Base-by-base conservation (phyloP, 2,888 invertebrate genomes). In the Tetramorium bicarinatum region DNA sequence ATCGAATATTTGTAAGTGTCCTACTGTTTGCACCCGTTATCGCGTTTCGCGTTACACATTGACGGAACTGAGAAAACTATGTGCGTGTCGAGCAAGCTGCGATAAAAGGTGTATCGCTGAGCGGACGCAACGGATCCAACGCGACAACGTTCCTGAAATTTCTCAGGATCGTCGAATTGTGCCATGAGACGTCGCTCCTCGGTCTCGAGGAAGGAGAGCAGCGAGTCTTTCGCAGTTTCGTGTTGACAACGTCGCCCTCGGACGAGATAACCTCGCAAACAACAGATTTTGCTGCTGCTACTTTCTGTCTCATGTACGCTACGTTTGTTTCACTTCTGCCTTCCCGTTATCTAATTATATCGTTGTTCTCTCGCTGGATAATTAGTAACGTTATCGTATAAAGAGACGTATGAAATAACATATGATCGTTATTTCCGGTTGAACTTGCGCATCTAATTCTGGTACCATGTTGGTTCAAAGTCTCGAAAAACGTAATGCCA, bases 241-340 rank as follows among this genome's bases (percentile, higher is more conserved):
- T 67, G 54, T 77, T 77, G 66, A 77, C 54, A 44, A 56, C 15
- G 13, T 29, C 34, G 6, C 11, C 18, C 13, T 44, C 41, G n/a
- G 18, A 29, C 66, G 6, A 56, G 77, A 77, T 67, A 77, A 67
- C 66, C 77, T 77, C 67, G n/a, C 9, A 13, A 15, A 41, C 29
- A 15, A 41, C 76, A 54, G 15, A 49, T 49, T 34, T 61, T 34
- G 2, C 18, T 25, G 54, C 25, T 56, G 25, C 21, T 56, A 18
- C 21, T 21, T 56, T 38, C n/a, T 56, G 4, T 49, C 9, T 15
- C 15, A 18, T 7, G 62, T 76, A 49, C 34, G 75, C n/a, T 13
- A 15, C 29, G 4, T 9, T 18, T 15, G 18, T 52, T 71, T n/a
- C 21, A 18, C 49, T 25, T 71, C 21, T 44, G 6, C 18, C n/a